Evolutionary conservation across 2,113 vertebrate species (phyloP).

Genomic region (Triplophysa tibetana): DNA sequence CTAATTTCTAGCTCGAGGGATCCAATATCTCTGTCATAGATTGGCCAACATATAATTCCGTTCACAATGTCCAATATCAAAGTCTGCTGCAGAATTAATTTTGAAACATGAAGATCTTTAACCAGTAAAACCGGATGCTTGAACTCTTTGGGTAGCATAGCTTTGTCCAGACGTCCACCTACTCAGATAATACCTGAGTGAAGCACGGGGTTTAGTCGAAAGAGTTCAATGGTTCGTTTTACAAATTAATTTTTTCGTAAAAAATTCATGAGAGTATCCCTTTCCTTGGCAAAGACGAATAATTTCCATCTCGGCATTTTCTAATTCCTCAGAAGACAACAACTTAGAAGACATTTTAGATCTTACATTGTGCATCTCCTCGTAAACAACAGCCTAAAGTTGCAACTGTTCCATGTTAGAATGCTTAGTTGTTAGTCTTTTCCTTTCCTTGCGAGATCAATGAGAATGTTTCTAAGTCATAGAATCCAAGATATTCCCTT

Average conservation of each 20-base stretch:
- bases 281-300: too few species aligned
- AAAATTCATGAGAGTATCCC: background rate
- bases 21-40: constrained; percentile 31
- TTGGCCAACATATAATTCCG: background rate
- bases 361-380: background rate
- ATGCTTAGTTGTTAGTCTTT: too few species aligned
- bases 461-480: background rate
- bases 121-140: background rate
- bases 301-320: too few species aligned
- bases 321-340: too few species aligned
- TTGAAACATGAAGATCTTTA: background rate
- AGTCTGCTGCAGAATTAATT: background rate
- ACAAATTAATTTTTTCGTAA: background rate
- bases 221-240: constrained; percentile 26
- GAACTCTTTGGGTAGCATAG: background rate
- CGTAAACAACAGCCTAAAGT: background rate
- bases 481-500: constrained; percentile 15
- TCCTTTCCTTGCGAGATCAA: constrained; percentile 18
- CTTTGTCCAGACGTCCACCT: constrained; percentile 6
- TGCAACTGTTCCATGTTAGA: background rate
- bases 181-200: constrained; percentile 34
- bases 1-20: constrained; percentile 8
- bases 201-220: constrained; percentile 25
- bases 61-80: background rate
- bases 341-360: background rate